Conservation (phyloP, 2,113 vertebrate species). For the Microcebus lehilahytsara region DNA sequence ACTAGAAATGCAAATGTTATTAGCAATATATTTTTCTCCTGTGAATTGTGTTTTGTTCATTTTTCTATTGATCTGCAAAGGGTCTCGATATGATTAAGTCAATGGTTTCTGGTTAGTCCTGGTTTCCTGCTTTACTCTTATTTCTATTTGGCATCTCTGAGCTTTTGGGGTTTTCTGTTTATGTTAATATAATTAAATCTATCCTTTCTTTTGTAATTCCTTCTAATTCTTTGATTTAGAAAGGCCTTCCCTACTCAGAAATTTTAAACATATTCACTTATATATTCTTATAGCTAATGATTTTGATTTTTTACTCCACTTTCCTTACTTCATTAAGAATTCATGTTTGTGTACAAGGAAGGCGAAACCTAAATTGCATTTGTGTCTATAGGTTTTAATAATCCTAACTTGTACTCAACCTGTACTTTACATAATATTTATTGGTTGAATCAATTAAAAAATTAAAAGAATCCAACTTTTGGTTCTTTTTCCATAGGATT, state of each 20-base stretch:
- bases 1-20: background rate
- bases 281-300: background rate
- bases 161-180: background rate
- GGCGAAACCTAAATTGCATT: background rate
- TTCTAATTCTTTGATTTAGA: background rate
- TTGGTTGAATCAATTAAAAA: background rate
- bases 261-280: background rate
- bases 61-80: background rate
- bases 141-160: background rate
- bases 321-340: background rate
- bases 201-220: background rate
- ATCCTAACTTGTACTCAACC: background rate
- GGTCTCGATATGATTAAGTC: background rate
- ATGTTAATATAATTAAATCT: background rate
- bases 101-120: background rate
- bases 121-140: background rate
- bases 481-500: background rate
- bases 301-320: background rate
- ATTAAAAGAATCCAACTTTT: background rate
- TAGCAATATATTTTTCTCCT: background rate
- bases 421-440: background rate
- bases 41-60: background rate
- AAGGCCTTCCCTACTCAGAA: background rate
- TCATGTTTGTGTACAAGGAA: background rate
- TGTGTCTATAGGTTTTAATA: background rate